Conservation (phyloP, 2,797 vertebrate species). For the Podargus strigoides region DNA sequence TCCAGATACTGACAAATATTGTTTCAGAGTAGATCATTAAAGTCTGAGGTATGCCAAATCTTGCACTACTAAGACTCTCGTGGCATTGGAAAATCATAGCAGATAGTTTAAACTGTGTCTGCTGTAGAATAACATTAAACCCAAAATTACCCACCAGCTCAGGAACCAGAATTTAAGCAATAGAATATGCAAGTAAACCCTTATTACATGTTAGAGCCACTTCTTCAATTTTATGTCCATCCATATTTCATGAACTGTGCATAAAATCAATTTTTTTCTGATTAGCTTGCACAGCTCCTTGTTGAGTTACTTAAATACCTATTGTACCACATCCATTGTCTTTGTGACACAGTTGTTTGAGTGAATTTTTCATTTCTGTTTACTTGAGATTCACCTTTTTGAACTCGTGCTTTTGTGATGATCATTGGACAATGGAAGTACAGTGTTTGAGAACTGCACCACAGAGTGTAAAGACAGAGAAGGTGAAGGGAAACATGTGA, state of each 20-base stretch:
- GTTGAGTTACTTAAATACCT: background rate
- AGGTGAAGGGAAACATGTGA: background rate
- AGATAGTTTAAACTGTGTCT: background rate
- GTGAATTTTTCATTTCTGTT: background rate
- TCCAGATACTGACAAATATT: background rate
- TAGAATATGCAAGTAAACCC: background rate
- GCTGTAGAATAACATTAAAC: background rate
- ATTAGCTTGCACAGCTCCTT: background rate
- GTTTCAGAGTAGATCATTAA: background rate
- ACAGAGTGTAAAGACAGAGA: background rate
- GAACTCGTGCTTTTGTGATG: background rate
- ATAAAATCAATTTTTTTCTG: background rate
- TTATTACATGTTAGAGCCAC: background rate
- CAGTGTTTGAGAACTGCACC: background rate
- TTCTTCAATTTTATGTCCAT: background rate
- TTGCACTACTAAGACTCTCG: background rate
- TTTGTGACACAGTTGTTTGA: background rate
- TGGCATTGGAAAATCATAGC: background rate
- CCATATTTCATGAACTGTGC: background rate
- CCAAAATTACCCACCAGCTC: background rate
- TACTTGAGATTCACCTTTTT: background rate
- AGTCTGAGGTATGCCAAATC: background rate
- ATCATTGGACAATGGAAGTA: background rate
- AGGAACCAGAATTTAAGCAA: background rate
- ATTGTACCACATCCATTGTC: background rate